Base-by-base conservation (phyloP, 2,888 invertebrate species). In the Stenolophus ochropezus region DNA sequence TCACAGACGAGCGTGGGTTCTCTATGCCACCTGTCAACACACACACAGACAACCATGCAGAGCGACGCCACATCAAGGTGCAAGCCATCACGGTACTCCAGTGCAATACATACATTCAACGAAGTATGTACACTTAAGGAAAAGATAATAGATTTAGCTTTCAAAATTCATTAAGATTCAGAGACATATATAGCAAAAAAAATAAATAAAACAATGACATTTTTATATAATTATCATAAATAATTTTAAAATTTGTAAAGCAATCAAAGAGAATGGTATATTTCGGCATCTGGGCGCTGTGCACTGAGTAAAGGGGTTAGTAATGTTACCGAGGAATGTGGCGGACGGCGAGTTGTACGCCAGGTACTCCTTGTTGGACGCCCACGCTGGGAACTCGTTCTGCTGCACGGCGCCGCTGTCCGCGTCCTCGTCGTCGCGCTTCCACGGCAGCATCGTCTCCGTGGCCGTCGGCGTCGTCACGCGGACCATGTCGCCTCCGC, bases 371-470 rank as follows among this genome's bases (percentile, higher is more conserved):
- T 97, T 96, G 89, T 97, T 98, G 42, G 96, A 96, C 58, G 97
- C 97, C 98, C 98, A 98, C 11, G 97, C 94, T 8, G 98, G 98
- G 88, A 97, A 97, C 89, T 98, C 97, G 56, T 95, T 95, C 89
- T 85, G 94, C 92, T 85, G 93, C 91, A 88, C 86, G 21, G 91
- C 90, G 65, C 92, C 92, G 18, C 93, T 93, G 82, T 91, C 91
- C 11, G 93, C 93, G 78, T 94, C 93, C 86, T 95, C 96, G 86
- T 95, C 95, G 83, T 92, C 93, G 4, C 97, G 93, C 90, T 97
- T 97, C 97, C 98, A 98, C 75, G 98, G 98, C 87, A 97, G 91
- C 92, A 96, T 94, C 61, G 94, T 95, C 90, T 97, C 97, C 1
- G 96, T 96, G 1, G 96, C 96, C 1, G 97, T 97, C 25, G 96